Base-by-base conservation (phyloP, 2,888 invertebrate genomes). In the Empis livida region DNA sequence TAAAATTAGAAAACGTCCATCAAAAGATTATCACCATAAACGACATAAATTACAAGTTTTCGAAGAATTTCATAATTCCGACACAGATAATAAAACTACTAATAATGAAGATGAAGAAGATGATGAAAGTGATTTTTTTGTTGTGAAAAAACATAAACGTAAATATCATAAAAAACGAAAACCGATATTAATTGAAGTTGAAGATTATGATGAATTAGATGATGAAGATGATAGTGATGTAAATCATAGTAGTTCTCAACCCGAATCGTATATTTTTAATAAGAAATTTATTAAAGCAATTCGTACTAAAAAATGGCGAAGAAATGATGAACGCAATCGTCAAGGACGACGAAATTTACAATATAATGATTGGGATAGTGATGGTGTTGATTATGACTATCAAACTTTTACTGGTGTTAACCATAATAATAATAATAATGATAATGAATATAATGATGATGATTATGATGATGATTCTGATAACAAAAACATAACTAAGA, bases 221-320 rank as follows among this genome's bases (percentile, higher is more conserved):
- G 16, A 43, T 16, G 39, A 44, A 32, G 46, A 43, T 11, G 51
- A 51, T 30, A 64, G 66, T 23, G 41, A 41, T 41, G 14, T n/a
- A 9, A 27, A 39, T 39, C 23, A 27, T 27, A 27, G 9, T 27
- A 27, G 23, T 8, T 27, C 23, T n/a, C n/a, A n/a, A 20, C 6
- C 20, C 5, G 23, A 27, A 27, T 39, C 39, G 20, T 27, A 27
- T 27, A 39, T 23, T 2, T 41, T n/a, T 41, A 41, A 41, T 41
- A 41, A 14, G n/a, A 27, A 41, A 41, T 23, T 41, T 27, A 27
- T 49, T 54, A 58, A 43, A 61, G 61, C 46, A 61, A 59, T 49
- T 53, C 57, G 39, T 56, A 54, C 27, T 71, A 72, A 55, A 32
- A 13, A 46, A 31, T 49, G 46, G 46, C 20, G 27, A 23, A 41